Conservation (phyloP, 2,113 vertebrate species). For the Aythya baeri region DNA sequence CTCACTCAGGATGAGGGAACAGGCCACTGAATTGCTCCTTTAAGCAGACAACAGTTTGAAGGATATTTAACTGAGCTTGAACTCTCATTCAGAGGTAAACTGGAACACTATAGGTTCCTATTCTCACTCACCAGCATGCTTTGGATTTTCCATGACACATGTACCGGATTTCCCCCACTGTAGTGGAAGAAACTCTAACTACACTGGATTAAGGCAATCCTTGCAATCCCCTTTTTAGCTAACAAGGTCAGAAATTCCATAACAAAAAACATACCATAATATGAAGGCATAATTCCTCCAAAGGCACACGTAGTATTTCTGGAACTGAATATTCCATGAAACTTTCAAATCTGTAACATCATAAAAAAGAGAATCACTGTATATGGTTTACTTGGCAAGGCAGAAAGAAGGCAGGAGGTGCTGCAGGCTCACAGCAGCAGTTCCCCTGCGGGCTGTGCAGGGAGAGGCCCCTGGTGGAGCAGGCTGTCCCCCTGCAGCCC, state of each 20-base stretch:
- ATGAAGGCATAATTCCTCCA: conserved; percentile 97
- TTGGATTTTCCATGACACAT: neutral
- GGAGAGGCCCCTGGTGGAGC: too few species aligned
- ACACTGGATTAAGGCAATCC: neutral
- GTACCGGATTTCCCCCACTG: neutral
- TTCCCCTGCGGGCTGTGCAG: too few species aligned
- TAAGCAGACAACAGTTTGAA: neutral
- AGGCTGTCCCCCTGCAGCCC: too few species aligned
- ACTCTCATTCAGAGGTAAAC: neutral
- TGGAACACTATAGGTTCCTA: neutral
- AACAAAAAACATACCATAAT: conserved; percentile 87
- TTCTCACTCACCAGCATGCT: neutral
- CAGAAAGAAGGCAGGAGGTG: too few species aligned
- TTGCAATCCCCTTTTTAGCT: conserved; percentile 25
- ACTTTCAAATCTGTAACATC: conserved; percentile 84
- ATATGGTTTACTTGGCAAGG: too few species aligned
- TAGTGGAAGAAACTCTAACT: neutral
- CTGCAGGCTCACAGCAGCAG: too few species aligned
- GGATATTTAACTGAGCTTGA: neutral
- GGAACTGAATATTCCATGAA: conserved; percentile 97
- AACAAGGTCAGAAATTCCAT: neutral
- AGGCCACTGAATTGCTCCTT: neutral
- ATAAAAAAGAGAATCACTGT: neutral
- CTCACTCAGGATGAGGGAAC: neutral
- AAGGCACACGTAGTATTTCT: conserved; percentile 94